Evolutionary conservation across 2,888 invertebrate species (phyloP), one percentile per base, ranked within the genome.

Genomic region (Conus canariensis): DNA sequence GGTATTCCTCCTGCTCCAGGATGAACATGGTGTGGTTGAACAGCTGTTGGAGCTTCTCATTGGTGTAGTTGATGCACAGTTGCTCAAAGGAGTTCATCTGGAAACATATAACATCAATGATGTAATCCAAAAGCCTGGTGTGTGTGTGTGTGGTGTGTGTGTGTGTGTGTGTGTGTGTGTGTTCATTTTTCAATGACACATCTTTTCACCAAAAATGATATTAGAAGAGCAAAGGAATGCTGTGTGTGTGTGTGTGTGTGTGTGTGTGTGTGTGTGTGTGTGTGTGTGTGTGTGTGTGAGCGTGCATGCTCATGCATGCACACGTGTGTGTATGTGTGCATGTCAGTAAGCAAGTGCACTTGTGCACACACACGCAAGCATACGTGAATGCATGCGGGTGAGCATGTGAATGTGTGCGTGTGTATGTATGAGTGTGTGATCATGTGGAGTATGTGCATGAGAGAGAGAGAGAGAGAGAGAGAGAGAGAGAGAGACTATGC

Each of bases 11-110:
- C 96, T 99, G 99, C 96, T 99, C 99, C 93, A 99, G 97, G 93
- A 99, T 99, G 97, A 99, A 99, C 99, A 99, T 99, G 83, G 99
- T 99, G 97, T 99, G 99, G 96, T 99, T 99, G 97, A 99, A 99
- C 92, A 99, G 97, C 96, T 99, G 99, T 96, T 99, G 99, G 88
- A 99, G 97, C 96, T 99, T 99, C 96, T 99, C 99, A 96, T 99
- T 99, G 7, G 99, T 99, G 97, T 99, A 99, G 97, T 99, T 99
- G 95, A 99, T 99, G 97, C 99, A 99, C 94, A 99, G 97, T 96
- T 99, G 99, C 96, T 99, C 99, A 96, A 99, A 99, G 0, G 99
- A 99, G 97, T 99, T 99, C 93, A 99, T 97, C 96, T 97, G 96
- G 86, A 96, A 96, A 80, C 14, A 19, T 14, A 80, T 30, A 30